phyloP scores from a whole-genome alignment of 2,888 invertebrate species.

The Loripinus fragilis region DNA sequence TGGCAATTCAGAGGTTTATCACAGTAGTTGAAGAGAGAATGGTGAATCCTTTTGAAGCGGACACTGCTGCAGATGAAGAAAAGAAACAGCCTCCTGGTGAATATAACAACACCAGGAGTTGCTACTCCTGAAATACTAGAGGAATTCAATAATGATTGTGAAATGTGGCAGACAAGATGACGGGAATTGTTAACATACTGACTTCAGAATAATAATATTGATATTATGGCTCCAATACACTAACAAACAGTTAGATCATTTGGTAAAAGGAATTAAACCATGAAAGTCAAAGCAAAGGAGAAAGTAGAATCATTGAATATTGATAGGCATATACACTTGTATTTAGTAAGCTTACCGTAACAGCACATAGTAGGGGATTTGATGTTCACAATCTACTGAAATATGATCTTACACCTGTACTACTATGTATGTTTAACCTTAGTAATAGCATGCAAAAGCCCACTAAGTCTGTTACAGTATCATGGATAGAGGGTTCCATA shows the following conservation, averaged over 20 bases:
- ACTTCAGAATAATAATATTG: slow-evolving; percentile 8
- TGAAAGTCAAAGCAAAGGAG: background rate
- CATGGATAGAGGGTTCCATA: background rate
- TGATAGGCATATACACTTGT: slow-evolving; percentile 28
- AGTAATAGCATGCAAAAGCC: slow-evolving; percentile 16
- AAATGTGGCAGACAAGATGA: background rate
- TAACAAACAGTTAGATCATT: slow-evolving; percentile 16
- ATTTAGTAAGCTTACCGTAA: slow-evolving; percentile 18
- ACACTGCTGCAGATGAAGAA: slow-evolving; percentile 19
- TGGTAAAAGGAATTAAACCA: background rate
- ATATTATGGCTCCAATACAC: slow-evolving; percentile 17
- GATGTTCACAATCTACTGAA: slow-evolving; percentile 5
- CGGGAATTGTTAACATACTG: slow-evolving; percentile 11
- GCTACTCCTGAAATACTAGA: slow-evolving; percentile 11
- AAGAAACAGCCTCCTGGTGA: slow-evolving; percentile 31
- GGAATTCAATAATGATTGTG: background rate
- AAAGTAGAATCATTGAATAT: slow-evolving; percentile 18
- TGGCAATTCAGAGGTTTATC: slow-evolving; percentile 2
- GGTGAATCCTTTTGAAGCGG: slow-evolving; percentile 32
- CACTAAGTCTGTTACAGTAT: slow-evolving; percentile 6
- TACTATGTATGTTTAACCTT: slow-evolving; percentile 18
- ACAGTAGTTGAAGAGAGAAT: slow-evolving; percentile 24
- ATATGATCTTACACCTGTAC: slow-evolving; percentile 21
- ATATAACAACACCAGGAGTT: slow-evolving; percentile 31
- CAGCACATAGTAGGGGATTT: slow-evolving; percentile 22